phyloP scores from a whole-genome alignment of 2,888 invertebrate genomes.

The Mimachlamys varia region DNA sequence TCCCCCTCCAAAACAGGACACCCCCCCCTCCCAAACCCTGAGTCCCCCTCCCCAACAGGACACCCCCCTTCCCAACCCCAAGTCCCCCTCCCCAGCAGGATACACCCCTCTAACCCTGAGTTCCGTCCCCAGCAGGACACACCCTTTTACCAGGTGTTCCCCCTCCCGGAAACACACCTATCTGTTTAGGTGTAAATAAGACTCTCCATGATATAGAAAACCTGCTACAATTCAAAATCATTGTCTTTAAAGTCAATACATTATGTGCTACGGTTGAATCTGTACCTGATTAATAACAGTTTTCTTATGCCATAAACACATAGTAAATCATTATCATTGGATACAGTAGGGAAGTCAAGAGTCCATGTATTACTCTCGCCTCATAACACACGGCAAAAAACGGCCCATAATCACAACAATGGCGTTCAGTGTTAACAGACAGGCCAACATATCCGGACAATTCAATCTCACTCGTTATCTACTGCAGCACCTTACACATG shows the following conservation, averaged over 20 bases:
- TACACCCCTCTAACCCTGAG: neutral
- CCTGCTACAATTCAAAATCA: neutral
- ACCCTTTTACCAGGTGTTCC: no score
- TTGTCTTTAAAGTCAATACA: neutral
- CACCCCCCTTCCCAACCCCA: neutral
- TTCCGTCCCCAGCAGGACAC: no score
- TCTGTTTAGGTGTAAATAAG: neutral
- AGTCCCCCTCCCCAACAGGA: no score
- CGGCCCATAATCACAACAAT: neutral
- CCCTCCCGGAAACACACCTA: neutral
- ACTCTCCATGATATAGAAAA: neutral
- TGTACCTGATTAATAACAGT: neutral
- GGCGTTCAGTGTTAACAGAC: neutral
- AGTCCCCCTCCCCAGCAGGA: neutral
- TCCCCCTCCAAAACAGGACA: no score
- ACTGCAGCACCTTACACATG: neutral
- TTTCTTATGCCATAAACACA: constrained; percentile 16
- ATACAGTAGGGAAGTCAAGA: neutral
- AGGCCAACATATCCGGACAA: neutral
- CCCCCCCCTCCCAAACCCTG: no score
- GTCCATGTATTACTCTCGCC: constrained; percentile 4
- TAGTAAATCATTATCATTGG: constrained; percentile 18
- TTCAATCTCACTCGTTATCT: constrained; percentile 24
- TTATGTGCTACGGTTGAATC: neutral
- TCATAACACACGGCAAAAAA: neutral